A percentile compares a stretch with the other conserved stretches of the same genome.
phyloP scores from a whole-genome alignment of 2,113 vertebrate species.

The Sapajus apella region DNA sequence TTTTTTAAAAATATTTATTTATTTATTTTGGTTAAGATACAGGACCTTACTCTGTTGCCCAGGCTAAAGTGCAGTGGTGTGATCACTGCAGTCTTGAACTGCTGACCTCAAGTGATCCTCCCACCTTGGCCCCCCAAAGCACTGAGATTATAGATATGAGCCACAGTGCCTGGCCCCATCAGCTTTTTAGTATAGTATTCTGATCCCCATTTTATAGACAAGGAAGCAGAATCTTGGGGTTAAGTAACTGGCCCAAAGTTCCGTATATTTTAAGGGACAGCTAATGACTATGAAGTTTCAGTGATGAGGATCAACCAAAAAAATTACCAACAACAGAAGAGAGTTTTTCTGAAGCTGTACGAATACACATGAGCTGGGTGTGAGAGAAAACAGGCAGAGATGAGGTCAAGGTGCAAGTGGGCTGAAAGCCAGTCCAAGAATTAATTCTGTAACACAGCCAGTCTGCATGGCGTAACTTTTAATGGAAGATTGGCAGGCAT shows the following conservation, averaged over 20 bases:
- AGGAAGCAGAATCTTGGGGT: not conserved
- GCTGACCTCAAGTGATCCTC: no score
- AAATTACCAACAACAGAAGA: constrained; percentile 37
- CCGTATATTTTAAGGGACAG: not conserved
- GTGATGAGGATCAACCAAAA: not conserved
- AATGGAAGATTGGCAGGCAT: constrained; percentile 67
- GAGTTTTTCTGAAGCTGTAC: not conserved
- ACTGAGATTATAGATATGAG: no score
- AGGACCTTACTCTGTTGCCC: no score
- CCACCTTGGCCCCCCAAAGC: no score
- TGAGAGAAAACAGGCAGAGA: constrained; percentile 18
- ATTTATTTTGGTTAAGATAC: no score
- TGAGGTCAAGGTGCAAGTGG: constrained; percentile 51
- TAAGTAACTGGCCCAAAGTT: not conserved
- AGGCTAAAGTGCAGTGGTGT: no score
- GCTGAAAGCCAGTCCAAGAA: constrained; percentile 38
- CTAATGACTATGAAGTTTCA: not conserved
- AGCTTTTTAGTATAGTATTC: not conserved
- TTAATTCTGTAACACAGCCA: constrained; percentile 51
- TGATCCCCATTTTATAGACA: not conserved
- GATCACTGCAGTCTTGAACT: no score
- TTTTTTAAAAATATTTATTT: not conserved
- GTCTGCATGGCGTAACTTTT: constrained; percentile 31
- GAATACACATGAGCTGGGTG: not conserved
- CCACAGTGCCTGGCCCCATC: no score